phyloP scores from a whole-genome alignment of 2,888 invertebrate genomes.

The Lasiommata megera region DNA sequence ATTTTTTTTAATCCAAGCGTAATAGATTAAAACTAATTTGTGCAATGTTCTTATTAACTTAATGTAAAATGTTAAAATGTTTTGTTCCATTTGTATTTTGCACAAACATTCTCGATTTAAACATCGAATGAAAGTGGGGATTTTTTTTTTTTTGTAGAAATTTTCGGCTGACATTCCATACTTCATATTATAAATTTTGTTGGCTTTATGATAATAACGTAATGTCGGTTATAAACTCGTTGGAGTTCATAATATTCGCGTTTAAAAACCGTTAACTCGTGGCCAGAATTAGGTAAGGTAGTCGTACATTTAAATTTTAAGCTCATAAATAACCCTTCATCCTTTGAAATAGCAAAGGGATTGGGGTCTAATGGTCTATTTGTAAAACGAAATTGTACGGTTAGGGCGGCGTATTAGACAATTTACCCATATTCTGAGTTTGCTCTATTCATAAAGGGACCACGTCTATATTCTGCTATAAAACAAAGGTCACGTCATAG shows the following conservation, averaged over 20 bases:
- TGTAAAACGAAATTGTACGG: constrained; percentile 77
- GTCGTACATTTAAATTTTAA: constrained; percentile 80
- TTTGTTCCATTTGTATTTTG: too few species aligned
- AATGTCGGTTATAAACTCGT: constrained; percentile 11
- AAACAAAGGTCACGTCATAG: constrained; percentile 27
- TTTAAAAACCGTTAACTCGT: constrained; percentile 73
- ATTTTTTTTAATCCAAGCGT: too few species aligned
- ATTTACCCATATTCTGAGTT: constrained; percentile 73
- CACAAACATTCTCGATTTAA: too few species aligned
- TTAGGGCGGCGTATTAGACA: constrained; percentile 72
- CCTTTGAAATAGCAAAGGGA: constrained; percentile 80
- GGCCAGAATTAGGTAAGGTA: constrained; percentile 75
- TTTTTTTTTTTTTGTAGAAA: too few species aligned
- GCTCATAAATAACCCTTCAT: constrained; percentile 80
- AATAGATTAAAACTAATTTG: too few species aligned
- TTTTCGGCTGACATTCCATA: too few species aligned
- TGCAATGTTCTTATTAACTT: too few species aligned
- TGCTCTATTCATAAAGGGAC: constrained; percentile 47
- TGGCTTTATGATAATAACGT: too few species aligned
- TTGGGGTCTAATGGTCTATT: constrained; percentile 80
- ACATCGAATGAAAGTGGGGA: too few species aligned
- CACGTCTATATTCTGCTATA: constrained; percentile 23
- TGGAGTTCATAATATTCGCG: constrained; percentile 60
- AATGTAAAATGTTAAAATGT: too few species aligned
- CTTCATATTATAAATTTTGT: too few species aligned